Percentiles rank a stretch among this genome's conserved stretches.
These are phyloP conservation scores for Phataginus tricuspis DNA, from an alignment of 2,797 vertebrate genomes.

Conservation along the genomic window DNA sequence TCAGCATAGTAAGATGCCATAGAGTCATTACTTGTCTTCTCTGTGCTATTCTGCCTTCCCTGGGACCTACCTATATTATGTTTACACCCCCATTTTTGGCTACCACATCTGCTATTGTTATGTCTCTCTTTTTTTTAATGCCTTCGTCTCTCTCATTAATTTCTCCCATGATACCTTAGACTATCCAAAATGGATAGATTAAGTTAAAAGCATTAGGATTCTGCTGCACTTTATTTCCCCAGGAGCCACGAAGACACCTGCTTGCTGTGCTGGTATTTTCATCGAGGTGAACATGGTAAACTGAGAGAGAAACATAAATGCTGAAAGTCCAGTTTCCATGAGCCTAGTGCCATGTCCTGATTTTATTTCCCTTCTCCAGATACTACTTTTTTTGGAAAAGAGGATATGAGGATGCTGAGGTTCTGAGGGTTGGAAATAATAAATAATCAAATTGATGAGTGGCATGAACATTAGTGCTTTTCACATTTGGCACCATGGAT, in stretches of 20 bases:
- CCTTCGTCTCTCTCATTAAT: neutral
- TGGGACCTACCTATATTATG: too few relatives aligned
- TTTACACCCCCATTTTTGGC: neutral
- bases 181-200: conserved; percentile 31
- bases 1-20: too few relatives aligned
- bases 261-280: conserved; percentile 36
- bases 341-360: neutral
- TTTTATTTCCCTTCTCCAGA: conserved; percentile 18
- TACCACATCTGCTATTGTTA: neutral
- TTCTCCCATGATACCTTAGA: neutral
- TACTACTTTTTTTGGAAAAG: neutral
- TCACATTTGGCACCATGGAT: conserved; percentile 45
- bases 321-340: conserved; percentile 31
- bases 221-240: conserved; percentile 75
- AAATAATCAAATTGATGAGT: conserved; percentile 55
- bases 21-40: too few relatives aligned
- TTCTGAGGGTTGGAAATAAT: conserved; percentile 15
- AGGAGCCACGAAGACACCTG: conserved; percentile 34
- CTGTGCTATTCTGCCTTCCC: too few relatives aligned
- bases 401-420: neutral
- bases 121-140: neutral
- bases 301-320: conserved; percentile 61
- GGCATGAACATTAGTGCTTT: conserved; percentile 23
- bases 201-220: conserved; percentile 57
- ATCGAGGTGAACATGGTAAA: conserved; percentile 16